Base-by-base conservation (phyloP, 2,113 vertebrate genomes). In the Sebastes fasciatus region DNA sequence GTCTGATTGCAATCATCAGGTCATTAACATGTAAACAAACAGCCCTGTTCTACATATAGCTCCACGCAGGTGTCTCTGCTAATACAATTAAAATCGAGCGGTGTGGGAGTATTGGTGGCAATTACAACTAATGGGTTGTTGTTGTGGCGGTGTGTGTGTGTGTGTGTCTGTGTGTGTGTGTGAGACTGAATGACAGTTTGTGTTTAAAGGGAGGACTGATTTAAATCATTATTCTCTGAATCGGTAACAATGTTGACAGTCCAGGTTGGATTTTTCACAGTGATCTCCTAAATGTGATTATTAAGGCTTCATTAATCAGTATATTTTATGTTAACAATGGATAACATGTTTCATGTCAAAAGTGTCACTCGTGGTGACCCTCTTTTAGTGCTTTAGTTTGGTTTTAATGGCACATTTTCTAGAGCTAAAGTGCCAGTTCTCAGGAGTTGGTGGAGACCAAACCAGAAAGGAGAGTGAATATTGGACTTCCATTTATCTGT, bases 21-120 rank as follows among this genome's bases (percentile, higher is more conserved):
- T 80, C 74, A 77, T 87, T 74, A 81, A 60, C 63, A 80, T 74
- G 78, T 58, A 77, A 84, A 80, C 63, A 65, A 78, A 74, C 60
- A 66, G 74, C 52, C 1, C 60, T 23, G 45, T 19, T 76, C 52
- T 69, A 10, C 77, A 48, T 80, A 68, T 21, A 19, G 69, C 69
- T 45, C 26, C 55, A 54, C 2, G 7, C 51, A 66, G 64, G 71
- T 79, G 79, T 57, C 64, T 79, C 70, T 51, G 49, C 46, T 85
- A 75, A 88, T 74, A 7, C 52, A 58, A 66, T 88, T 84, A 61
- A 45, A 70, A 75, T 85, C 7, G 58, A 76, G 26, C 49, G 0
- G 4, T 14, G 7, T 77, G 43, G 65, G 64, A 61, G 60, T 74
- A 78, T 72, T 69, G 26, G 64, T 70, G 13, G 64, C 63, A 77